These are phyloP conservation scores for Pogonocherus hispidulus DNA, from an alignment of 2,888 invertebrate genomes.

Conservation along the genomic window DNA sequence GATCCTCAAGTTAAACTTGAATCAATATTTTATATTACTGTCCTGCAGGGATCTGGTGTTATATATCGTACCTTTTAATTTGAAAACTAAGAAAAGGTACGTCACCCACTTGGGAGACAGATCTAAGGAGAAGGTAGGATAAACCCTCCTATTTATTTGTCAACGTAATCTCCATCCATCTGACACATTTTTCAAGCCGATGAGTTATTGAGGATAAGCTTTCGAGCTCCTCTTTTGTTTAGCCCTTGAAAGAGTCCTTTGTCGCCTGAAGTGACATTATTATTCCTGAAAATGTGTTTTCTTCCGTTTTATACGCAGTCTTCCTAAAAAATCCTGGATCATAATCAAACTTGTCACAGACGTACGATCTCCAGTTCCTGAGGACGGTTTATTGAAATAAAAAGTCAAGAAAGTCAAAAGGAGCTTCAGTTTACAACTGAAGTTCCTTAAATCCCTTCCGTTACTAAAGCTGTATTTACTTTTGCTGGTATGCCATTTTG, in stretches of 20 bases:
- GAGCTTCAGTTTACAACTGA: no score
- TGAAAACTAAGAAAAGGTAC: background rate
- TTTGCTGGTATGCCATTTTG: no score
- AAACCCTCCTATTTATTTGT: constrained; percentile 10
- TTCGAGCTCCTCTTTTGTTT: constrained; percentile 12
- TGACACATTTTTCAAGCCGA: constrained; percentile 15
- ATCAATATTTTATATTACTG: no score
- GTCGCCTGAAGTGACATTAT: constrained; percentile 9
- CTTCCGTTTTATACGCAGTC: constrained; percentile 6
- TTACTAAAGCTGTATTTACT: no score
- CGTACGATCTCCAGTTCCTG: no score
- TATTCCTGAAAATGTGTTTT: constrained; percentile 4
- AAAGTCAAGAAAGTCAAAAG: no score
- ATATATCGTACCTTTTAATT: background rate
- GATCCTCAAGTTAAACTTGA: no score
- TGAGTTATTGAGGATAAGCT: constrained; percentile 8
- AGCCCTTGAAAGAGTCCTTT: constrained; percentile 7
- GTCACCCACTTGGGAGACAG: background rate
- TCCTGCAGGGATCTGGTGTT: background rate
- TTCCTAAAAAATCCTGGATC: background rate
- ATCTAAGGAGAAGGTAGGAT: background rate
- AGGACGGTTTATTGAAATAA: no score
- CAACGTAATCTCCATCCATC: constrained; percentile 16
- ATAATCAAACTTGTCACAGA: background rate
- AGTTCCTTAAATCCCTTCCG: no score